These are phyloP conservation scores for Liposcelis brunnea DNA, from an alignment of 2,888 invertebrate species.

Conservation along the genomic window DNA sequence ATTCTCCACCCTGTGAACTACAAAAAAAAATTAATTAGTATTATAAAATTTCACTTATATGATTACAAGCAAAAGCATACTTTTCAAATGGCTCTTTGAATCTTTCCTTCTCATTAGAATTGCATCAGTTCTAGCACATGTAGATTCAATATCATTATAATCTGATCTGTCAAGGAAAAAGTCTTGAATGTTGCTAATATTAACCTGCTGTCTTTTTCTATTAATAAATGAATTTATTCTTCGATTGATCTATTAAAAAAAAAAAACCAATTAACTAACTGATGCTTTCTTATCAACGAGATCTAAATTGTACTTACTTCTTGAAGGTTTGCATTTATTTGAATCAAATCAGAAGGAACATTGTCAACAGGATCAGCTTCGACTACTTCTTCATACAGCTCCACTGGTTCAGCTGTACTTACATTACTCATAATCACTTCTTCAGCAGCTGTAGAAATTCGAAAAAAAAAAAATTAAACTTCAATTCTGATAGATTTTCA, in stretches of 20 bases:
- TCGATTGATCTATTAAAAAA: slow-evolving; percentile 14
- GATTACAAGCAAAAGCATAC: slow-evolving; percentile 15
- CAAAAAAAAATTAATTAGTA: background rate
- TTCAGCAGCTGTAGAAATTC: no score
- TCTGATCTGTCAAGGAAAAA: slow-evolving; percentile 20
- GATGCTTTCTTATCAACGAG: no score
- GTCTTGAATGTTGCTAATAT: slow-evolving; percentile 24
- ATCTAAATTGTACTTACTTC: no score
- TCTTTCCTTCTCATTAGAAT: slow-evolving; percentile 23
- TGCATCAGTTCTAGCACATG: slow-evolving; percentile 25
- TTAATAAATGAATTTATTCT: slow-evolving; percentile 24
- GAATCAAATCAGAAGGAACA: no score
- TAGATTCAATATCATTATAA: slow-evolving; percentile 22
- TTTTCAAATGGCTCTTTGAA: slow-evolving; percentile 25
- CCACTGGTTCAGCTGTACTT: no score
- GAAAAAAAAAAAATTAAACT: no score
- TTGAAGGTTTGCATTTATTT: no score
- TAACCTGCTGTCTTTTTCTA: slow-evolving; percentile 23
- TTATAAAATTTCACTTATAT: slow-evolving; percentile 6
- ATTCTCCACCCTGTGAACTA: slow-evolving; percentile 22
- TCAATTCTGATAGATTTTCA: no score
- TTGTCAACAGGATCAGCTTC: no score
- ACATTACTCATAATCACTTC: no score
- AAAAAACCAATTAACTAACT: no score
- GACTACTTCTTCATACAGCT: no score